Evolutionary conservation across 1,140 invertebrate genomes (phyloP), one percentile per base, ranked within the genome.

Genomic region (Rhagoletis pomonella): DNA sequence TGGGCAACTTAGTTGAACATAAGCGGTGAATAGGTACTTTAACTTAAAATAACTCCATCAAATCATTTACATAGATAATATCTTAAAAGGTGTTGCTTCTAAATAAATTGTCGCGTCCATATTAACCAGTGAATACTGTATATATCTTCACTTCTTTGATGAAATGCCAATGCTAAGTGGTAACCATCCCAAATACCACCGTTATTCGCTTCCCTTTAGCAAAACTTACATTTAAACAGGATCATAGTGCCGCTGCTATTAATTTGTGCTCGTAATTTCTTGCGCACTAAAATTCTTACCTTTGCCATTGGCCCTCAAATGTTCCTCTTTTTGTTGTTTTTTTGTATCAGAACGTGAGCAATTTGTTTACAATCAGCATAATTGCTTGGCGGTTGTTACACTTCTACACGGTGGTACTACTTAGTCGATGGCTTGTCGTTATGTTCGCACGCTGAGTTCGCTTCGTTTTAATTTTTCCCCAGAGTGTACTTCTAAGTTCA

Each of bases 281-380:
- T 44, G 17, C 59, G 19, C 81, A 58, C 81, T 29, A 4, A 59
- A 85, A 85, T 42, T 42, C 19, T 59, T 44, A 59, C 55, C 59
- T 3, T 58, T 85, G 4, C 19, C 12, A 19, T 42, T 19, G 9
- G 12, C 44, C 29, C 59, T 47, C 12, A 19, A 86, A 42, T 73
- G 73, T 86, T 88, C 47, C 6, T n/a, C 55, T 59, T 85, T 6
- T 59, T 67, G 9, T 60, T 88, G 42, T 73, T 77, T 29, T 73
- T 77, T 29, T 81, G 29, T 62, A 87, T 91, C 65, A 90, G 81
- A 89, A 92, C 91, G 90, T 92, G 91, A 90, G 91, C 91, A 92
- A 92, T 92, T 92, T 92, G 91, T 92, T 92, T 91, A 91, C 91
- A 91, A 92, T 92, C 91, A 92, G 89, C 90, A 92, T 92, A 92